These are phyloP conservation scores for Biston betularia DNA, from an alignment of 2,888 invertebrate genomes.

Conservation along the genomic window DNA sequence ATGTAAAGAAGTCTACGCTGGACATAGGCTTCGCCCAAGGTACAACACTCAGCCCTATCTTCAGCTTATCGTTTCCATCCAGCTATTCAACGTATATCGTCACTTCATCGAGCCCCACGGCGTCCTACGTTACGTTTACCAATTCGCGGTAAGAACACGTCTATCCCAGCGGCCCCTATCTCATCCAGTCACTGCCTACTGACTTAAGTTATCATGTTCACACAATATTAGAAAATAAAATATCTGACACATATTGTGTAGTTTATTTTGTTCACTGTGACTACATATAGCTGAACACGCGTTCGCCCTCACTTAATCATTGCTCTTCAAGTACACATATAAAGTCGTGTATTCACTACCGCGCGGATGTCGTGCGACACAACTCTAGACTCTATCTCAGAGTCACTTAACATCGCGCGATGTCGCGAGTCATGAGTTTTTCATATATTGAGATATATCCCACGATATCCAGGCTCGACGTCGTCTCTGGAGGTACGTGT, in stretches of 20 bases:
- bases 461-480: background rate
- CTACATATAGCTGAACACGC: background rate
- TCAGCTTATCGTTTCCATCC: too few species aligned
- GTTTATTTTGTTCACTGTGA: background rate
- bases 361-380: background rate
- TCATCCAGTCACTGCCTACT: too few species aligned
- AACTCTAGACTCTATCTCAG: background rate
- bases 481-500: background rate
- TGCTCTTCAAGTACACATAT: constrained; percentile 1
- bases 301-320: background rate
- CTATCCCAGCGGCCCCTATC: too few species aligned
- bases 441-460: background rate
- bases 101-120: too few species aligned
- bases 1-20: too few species aligned
- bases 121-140: too few species aligned
- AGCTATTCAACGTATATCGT: too few species aligned
- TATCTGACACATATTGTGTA: background rate
- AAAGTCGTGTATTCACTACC: background rate
- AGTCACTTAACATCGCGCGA: background rate
- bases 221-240: background rate
- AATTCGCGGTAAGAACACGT: too few species aligned
- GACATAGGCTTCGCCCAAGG: too few species aligned
- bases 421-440: background rate
- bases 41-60: too few species aligned
- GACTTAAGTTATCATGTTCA: background rate